phyloP scores from a whole-genome alignment of 2,797 vertebrate species.

The Pipistrellus nathusii region DNA sequence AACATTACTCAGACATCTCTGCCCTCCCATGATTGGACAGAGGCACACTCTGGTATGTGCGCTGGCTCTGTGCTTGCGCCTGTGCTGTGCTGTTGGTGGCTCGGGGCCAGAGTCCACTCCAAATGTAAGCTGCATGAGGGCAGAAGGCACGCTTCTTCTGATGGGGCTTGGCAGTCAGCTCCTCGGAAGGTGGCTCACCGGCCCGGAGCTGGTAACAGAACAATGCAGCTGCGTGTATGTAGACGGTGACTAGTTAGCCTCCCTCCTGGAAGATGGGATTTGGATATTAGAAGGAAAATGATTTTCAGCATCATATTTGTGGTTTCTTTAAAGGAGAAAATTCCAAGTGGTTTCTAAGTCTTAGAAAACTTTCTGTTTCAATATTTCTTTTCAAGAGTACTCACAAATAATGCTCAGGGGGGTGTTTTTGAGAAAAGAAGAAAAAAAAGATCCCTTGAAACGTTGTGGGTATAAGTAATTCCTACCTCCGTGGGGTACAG shows the following conservation, averaged over 20 bases:
- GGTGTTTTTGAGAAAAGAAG: background rate
- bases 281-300: background rate
- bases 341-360: background rate
- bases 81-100: background rate
- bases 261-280: background rate
- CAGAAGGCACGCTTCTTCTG: background rate
- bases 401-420: slow-evolving; percentile 32
- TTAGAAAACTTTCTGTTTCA: slow-evolving; percentile 43
- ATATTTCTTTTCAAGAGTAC: background rate
- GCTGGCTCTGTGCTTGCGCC: background rate
- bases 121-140: background rate
- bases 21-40: background rate
- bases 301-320: background rate
- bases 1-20: slow-evolving; percentile 10
- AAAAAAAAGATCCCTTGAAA: background rate
- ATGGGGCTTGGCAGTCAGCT: background rate
- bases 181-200: background rate
- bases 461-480: background rate
- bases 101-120: background rate
- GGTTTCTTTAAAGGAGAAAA: slow-evolving; percentile 9
- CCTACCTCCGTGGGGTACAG: background rate
- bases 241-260: background rate
- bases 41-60: slow-evolving; percentile 37
- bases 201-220: accelerated
- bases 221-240: background rate